phyloP scores from a whole-genome alignment of 2,888 invertebrate species.

The Strigamia maritima region DNA sequence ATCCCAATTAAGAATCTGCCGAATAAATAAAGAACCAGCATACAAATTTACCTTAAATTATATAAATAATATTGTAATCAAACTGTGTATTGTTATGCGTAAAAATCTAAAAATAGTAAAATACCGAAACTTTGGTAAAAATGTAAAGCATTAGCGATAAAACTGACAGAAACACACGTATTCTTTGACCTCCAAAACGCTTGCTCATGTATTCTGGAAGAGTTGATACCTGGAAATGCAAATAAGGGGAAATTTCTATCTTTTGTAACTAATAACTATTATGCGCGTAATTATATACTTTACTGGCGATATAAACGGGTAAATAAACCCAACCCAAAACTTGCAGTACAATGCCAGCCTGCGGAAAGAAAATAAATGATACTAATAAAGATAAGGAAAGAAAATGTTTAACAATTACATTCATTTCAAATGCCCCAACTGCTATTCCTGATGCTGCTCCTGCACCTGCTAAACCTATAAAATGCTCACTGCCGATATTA shows the following conservation, averaged over 20 bases:
- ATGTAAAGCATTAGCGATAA: conserved; percentile 53
- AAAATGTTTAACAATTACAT: conserved; percentile 47
- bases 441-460: conserved; percentile 56
- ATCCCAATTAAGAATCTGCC: conserved; percentile 54
- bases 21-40: conserved; percentile 56
- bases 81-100: no score
- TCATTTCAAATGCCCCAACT: conserved; percentile 57
- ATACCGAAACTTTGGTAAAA: conserved; percentile 55
- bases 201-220: conserved; percentile 54
- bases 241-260: neutral
- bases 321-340: conserved; percentile 54
- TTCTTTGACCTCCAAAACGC: conserved; percentile 53
- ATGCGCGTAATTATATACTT: conserved; percentile 45
- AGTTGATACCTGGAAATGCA: conserved; percentile 50
- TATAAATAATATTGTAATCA: neutral
- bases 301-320: conserved; percentile 53
- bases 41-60: conserved; percentile 54
- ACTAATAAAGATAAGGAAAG: neutral
- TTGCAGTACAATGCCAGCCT: conserved; percentile 53
- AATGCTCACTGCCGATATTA: conserved; percentile 57
- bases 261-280: neutral
- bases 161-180: conserved; percentile 51
- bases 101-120: no score
- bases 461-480: conserved; percentile 57
- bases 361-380: conserved; percentile 8